Percentiles rank a stretch among this genome's conserved stretches.
These are phyloP conservation scores for Dryobota labecula DNA, from an alignment of 2,888 invertebrate genomes.

Conservation along the genomic window DNA sequence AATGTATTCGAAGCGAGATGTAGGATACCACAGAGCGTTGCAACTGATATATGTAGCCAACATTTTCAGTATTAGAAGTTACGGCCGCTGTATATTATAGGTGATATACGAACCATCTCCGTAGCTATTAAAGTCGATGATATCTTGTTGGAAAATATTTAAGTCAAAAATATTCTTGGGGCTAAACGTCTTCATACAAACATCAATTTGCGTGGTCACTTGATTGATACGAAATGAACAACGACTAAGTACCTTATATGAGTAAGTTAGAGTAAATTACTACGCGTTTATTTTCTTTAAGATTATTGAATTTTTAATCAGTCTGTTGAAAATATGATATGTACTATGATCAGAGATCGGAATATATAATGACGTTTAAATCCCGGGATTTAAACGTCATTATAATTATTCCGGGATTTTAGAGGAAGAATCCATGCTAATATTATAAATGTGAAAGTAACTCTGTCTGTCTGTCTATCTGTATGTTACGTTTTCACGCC, in stretches of 20 bases:
- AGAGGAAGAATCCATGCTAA: too few species aligned
- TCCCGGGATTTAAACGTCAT: too few species aligned
- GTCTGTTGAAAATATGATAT: not conserved
- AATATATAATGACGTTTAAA: too few species aligned
- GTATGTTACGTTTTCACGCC: too few species aligned
- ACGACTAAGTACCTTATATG: not conserved
- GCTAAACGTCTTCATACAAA: not conserved
- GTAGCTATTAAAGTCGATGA: not conserved
- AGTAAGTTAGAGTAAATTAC: not conserved
- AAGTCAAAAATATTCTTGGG: not conserved
- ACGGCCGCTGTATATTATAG: conserved; percentile 22
- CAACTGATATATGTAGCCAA: conserved; percentile 48
- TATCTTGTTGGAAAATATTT: conserved; percentile 20
- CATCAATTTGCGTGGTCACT: not conserved
- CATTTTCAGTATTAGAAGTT: conserved; percentile 35
- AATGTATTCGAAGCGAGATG: conserved; percentile 11
- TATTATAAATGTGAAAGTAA: too few species aligned
- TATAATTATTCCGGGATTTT: too few species aligned
- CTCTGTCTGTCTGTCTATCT: too few species aligned
- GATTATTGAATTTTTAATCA: not conserved
- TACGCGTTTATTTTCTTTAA: not conserved
- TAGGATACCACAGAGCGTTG: conserved; percentile 16
- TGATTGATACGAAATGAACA: not conserved
- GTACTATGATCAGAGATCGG: too few species aligned
- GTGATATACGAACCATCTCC: conserved; percentile 24